Base-by-base conservation (phyloP, 2,888 invertebrate species). In the Hypomecis atomaria region DNA sequence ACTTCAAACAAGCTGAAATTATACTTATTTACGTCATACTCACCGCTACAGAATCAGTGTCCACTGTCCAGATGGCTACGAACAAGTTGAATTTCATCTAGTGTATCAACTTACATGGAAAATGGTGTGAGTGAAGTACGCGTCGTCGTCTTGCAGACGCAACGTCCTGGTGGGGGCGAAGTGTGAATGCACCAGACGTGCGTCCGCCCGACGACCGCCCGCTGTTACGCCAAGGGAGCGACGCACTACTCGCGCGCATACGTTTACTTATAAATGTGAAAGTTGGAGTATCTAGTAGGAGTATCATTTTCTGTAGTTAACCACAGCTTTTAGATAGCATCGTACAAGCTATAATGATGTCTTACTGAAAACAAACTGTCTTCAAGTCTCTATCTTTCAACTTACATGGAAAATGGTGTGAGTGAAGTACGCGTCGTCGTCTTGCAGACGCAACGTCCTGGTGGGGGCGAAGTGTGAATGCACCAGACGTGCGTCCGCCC, bases 181-280 rank as follows among this genome's bases (percentile, higher is more conserved):
- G 82, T 79, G 94, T 92, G 89, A 71, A 81, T 92, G 91, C 72
- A 73, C 85, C 13, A 86, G 83, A 1, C 87, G 77, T 6, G 86
- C 70, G 82, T 87, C 79, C 11, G 79, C 80, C 7, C 90, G 83
- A 7, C 81, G 69, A 92, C 94, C 58, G 78, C 62, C 67, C 38
- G 47, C 48, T 67, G 78, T 79, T 76, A 11, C 59, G 81, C 78
- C 43, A 79, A 77, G 79, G 88, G 60, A 50, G 60, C 89, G 82
- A 95, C 98, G 48, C 96, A 98, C 91, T 96, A 98, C 82, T 95
- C 97, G 90, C 97, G 98, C 62, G 97, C 98, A 76, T 95, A 97
- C 94, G 91, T 97, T 98, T n/a, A 93, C n/a, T n/a, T n/a, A n/a
- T n/a, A n/a, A n/a, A n/a, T n/a, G n/a, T n/a, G n/a, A n/a, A n/a